Percentiles rank a stretch among this genome's conserved stretches.
phyloP scores from a whole-genome alignment of 1,140 invertebrate species.

The Cyclargus thomasi region DNA sequence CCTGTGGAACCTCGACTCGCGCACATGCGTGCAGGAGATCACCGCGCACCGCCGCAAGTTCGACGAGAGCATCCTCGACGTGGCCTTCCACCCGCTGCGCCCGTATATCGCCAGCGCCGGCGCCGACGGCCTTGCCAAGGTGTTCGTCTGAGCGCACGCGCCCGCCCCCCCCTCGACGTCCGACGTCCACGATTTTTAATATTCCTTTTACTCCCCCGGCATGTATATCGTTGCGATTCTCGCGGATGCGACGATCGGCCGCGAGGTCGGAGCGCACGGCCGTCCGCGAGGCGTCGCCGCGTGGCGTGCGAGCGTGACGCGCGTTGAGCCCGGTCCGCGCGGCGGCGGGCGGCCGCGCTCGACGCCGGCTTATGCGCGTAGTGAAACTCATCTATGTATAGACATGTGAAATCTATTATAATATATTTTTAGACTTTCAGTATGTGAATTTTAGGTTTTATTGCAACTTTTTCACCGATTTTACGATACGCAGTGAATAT shows the following conservation, averaged over 20 bases:
- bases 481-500: conserved; percentile 63
- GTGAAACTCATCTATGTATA: conserved; percentile 72
- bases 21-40: conserved; percentile 99
- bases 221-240: conserved; percentile 8
- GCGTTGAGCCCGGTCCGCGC: conserved; percentile 33
- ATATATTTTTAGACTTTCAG: conserved; percentile 74
- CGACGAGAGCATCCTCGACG: conserved; percentile 99
- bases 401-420: conserved; percentile 73
- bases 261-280: conserved; percentile 20
- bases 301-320: no score
- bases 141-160: conserved; percentile 84
- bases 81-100: conserved; percentile 98
- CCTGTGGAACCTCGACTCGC: conserved; percentile 99
- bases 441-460: conserved; percentile 72
- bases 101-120: conserved; percentile 99
- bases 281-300: no score
- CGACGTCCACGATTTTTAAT: conserved; percentile 3
- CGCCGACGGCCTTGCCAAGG: conserved; percentile 98
- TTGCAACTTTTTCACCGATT: conserved; percentile 69
- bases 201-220: conserved; percentile 8
- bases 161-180: conserved; percentile 9
- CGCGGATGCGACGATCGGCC: background rate
- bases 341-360: conserved; percentile 32
- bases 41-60: conserved; percentile 99
- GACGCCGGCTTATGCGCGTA: conserved; percentile 58